Base-by-base conservation (phyloP, 1,140 invertebrate genomes). In the Aphelenchoides fujianensis region DNA sequence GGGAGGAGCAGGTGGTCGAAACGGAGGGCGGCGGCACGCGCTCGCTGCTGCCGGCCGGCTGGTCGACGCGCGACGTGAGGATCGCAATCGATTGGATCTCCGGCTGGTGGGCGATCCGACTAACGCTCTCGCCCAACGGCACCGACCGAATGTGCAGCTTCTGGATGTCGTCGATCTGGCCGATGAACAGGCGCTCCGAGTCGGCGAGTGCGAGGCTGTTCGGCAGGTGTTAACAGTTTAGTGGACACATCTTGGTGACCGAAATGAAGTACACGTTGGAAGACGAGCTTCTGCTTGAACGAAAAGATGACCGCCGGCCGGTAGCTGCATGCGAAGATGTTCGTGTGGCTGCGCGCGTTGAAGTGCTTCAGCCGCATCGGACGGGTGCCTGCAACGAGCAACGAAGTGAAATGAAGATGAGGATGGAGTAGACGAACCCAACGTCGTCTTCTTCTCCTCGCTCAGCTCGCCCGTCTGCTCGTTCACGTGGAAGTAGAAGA, bases 231-330 rank as follows among this genome's bases (percentile, higher is more conserved):
- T 92, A 90, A 0, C 94, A 92, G 86, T 97, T 95, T 0, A 98
- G 85, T 0, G 94, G 94, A 86, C 95, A 98, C 94, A 98, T 98
- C 82, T 97, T 93, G 82, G 93, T 94, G 0, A 98, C 95, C 86
- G 98, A 93, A 84, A 94, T 94, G 9, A 98, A 87, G 86, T 99
- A 98, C 0, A 99, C 96, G 88, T 98, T 98, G 28, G 95, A 97
- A 86, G 98, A 98, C 94, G 2, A 99, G 88, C 86, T 98, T 98
- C 83, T 97, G 93, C 87, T 98, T 98, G 5, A 93, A 96, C 5
- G 94, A 97, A 87, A 98, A 98, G 75, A 98, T 97, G 1, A 99
- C 95, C 0, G 95, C 97, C 0, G 96, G 96, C 59, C 95, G 89
- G 86, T 99, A 95, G 0, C 94, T 97, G 84, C 96, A 98, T 9